Base-by-base conservation (phyloP, 2,113 vertebrate genomes). In the Oncorhynchus nerka region DNA sequence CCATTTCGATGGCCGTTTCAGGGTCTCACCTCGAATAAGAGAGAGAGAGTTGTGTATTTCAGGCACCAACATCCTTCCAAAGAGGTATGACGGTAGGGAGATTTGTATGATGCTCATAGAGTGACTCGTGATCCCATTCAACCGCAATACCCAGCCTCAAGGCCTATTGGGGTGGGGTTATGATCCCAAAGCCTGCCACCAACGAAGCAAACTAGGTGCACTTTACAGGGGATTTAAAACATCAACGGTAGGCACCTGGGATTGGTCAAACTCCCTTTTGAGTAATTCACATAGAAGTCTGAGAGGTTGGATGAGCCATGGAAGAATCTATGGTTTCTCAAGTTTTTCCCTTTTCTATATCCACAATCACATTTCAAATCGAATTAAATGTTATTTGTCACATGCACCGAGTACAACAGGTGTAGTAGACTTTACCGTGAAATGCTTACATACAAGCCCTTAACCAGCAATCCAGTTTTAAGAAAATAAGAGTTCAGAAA, bases 81-180 rank as follows among this genome's bases (percentile, higher is more conserved):
- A 30, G 65, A 67, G 6, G 26, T 15, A 57, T 57, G 15, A 20
- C 13, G 65, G 65, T 67, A 12, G 7, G 34, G 6, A 34, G 34
- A 34, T 7, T 34, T 8, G 34, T 34, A 34, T 34, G 34, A 8
- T 9, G 39, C 39, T 39, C 39, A 39, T 39, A 39, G 39, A 39
- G 39, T 39, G 39, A 39, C 39, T 9, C 2, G 39, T 39, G 39
- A 9, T 39, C 39, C 39, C 39, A 39, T 39, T 39, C 7, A 39
- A 39, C 7, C 8, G 7, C 67, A 39, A 39, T 39, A 39, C 39
- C 8, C 8, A 68, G 20, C 84, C 87, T 84, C 88, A 81, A 87
- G 85, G 86, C 73, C 78, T 79, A 78, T 71, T 1, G 51, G 74
- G 39, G 83, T 90, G 82, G 87, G 3, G 69, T 79, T 68, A 51